Conservation (phyloP, 2,113 vertebrate species). For the Addax nasomaculatus region DNA sequence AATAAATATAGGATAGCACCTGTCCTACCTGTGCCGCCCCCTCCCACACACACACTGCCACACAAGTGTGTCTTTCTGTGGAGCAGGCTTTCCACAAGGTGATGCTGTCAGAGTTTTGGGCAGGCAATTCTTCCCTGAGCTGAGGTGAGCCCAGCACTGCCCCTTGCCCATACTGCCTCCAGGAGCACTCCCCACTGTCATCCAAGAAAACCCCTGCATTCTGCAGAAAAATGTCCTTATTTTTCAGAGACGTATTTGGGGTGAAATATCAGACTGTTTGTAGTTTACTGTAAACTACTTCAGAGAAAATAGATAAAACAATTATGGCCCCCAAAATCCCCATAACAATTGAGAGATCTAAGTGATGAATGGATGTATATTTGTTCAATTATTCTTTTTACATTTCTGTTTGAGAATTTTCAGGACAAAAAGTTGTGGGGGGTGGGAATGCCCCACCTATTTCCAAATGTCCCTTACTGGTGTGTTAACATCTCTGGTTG, state of each 20-base stretch:
- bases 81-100: not conserved
- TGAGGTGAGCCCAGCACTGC: not conserved
- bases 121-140: not conserved
- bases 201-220: not conserved
- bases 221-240: not conserved
- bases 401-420: conserved; percentile 1
- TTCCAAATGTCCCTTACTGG: not conserved
- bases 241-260: not conserved
- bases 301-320: not conserved
- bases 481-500: not conserved
- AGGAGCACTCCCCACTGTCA: not conserved
- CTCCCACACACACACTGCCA: not conserved
- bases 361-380: not conserved
- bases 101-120: too few species aligned
- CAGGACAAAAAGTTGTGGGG: not conserved
- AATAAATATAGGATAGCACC: not conserved
- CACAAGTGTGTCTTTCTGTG: not conserved
- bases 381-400: not conserved
- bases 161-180: not conserved
- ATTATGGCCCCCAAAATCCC: not conserved
- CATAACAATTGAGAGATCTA: not conserved
- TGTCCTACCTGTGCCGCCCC: not conserved
- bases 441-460: not conserved
- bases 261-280: conserved; percentile 34
- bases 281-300: conserved; percentile 40